Conservation (phyloP, 2,888 invertebrate species). For the Xylota segnis region DNA sequence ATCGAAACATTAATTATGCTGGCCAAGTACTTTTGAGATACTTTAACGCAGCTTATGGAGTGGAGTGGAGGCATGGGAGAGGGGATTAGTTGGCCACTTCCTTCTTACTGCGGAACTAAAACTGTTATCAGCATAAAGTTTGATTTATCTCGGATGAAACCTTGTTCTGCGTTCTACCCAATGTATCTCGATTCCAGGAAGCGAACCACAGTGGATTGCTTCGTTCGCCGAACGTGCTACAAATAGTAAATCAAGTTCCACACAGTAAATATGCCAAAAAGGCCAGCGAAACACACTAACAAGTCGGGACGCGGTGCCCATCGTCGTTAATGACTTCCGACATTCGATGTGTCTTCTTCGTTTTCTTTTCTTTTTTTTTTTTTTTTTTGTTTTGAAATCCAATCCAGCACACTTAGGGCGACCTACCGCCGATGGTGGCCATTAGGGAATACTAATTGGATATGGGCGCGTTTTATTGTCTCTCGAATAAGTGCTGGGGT, state of each 20-base stretch:
- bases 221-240: slow-evolving; percentile 57
- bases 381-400: slow-evolving; percentile 39
- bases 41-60: background rate
- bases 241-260: slow-evolving; percentile 67
- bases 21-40: slow-evolving; percentile 28
- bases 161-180: background rate
- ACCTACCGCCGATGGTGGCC: slow-evolving; percentile 17
- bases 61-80: background rate
- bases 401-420: slow-evolving; percentile 40
- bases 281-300: slow-evolving; percentile 14
- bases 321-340: slow-evolving; percentile 72
- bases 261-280: slow-evolving; percentile 44
- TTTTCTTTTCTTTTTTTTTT: no score
- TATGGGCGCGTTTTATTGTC: slow-evolving; percentile 59
- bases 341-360: slow-evolving; percentile 58
- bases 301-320: slow-evolving; percentile 34
- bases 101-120: slow-evolving; percentile 53
- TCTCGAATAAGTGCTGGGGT: background rate
- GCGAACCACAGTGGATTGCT: slow-evolving; percentile 39
- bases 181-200: slow-evolving; percentile 58
- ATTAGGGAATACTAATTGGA: slow-evolving; percentile 73
- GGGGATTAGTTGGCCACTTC: slow-evolving; percentile 16
- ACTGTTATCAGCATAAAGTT: slow-evolving; percentile 45
- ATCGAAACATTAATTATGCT: slow-evolving; percentile 42
- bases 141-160: slow-evolving; percentile 47